phyloP scores from a whole-genome alignment of 1,140 invertebrate genomes.

The Papilio aristodemus region DNA sequence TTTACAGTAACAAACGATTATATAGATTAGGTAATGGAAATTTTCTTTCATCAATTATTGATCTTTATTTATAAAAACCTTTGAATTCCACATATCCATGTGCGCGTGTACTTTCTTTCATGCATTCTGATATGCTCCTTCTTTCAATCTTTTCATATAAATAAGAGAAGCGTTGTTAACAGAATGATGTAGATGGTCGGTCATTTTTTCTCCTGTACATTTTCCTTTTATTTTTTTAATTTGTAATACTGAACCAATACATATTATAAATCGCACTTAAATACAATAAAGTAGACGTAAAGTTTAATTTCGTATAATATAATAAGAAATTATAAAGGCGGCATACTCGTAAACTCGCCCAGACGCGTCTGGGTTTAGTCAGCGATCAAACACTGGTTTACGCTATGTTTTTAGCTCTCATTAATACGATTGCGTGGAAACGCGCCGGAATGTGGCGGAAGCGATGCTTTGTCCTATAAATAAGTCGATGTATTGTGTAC shows the following conservation, averaged over 20 bases:
- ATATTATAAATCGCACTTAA: conserved; percentile 3
- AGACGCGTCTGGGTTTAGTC: conserved; percentile 34
- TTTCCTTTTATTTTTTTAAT: too few relatives aligned
- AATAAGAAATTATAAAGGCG: conserved; percentile 1
- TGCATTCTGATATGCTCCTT: too few relatives aligned
- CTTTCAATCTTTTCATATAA: too few relatives aligned
- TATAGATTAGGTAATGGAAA: too few relatives aligned
- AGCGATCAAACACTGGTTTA: conserved; percentile 35
- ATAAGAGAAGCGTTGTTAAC: too few relatives aligned
- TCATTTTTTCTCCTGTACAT: too few relatives aligned
- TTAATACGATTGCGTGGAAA: conserved; percentile 23
- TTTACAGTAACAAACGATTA: too few relatives aligned
- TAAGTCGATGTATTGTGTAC: conserved; percentile 8
- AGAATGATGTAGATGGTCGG: too few relatives aligned
- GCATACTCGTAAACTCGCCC: conserved; percentile 7
- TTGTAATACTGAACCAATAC: background rate
- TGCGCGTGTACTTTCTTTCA: too few relatives aligned
- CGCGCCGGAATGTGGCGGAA: conserved; percentile 26
- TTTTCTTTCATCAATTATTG: too few relatives aligned
- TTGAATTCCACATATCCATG: too few relatives aligned
- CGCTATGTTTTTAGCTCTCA: conserved; percentile 12
- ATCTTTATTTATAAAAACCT: too few relatives aligned
- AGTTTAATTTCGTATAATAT: background rate
- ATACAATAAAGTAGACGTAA: conserved; percentile 7
- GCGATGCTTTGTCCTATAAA: conserved; percentile 23